A percentile compares a stretch with the other conserved stretches of the same genome.
These are phyloP conservation scores for Microcebus tavaratra DNA, from an alignment of 2,113 vertebrate species.

Conservation along the genomic window DNA sequence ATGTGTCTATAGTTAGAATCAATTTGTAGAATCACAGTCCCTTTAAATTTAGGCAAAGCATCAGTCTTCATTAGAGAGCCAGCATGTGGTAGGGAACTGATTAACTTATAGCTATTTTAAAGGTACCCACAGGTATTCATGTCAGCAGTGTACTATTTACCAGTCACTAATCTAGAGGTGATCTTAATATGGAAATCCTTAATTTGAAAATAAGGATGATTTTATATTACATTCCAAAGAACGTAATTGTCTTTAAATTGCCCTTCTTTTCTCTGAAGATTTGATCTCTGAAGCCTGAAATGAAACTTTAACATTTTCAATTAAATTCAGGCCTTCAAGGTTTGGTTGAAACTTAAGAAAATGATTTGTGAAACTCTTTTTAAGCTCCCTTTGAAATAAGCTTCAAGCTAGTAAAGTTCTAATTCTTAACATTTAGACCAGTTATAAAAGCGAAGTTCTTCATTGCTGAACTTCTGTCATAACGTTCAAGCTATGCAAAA, in stretches of 20 bases:
- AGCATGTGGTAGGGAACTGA: slow-evolving; percentile 50
- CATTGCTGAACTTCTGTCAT: neutral
- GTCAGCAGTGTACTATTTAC: slow-evolving; percentile 49
- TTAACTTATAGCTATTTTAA: slow-evolving; percentile 46
- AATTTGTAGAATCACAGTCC: slow-evolving; percentile 3
- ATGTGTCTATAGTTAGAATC: neutral
- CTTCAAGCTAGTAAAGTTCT: slow-evolving; percentile 59
- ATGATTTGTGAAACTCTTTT: slow-evolving; percentile 69
- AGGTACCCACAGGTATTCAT: slow-evolving; percentile 54
- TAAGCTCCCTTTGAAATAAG: slow-evolving; percentile 47
- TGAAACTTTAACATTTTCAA: slow-evolving; percentile 73
- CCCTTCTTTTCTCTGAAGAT: slow-evolving; percentile 39
- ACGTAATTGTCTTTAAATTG: slow-evolving; percentile 52
- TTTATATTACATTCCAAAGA: slow-evolving; percentile 44
- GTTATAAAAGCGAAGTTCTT: neutral
- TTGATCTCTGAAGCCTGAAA: slow-evolving; percentile 73
- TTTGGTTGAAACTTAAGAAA: slow-evolving; percentile 73
- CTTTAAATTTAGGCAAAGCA: slow-evolving; percentile 36
- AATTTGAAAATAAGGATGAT: slow-evolving; percentile 59
- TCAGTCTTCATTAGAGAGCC: slow-evolving; percentile 60
- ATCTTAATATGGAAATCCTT: slow-evolving; percentile 70
- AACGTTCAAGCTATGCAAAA: neutral
- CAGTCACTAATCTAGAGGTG: slow-evolving; percentile 43
- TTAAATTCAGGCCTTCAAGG: slow-evolving; percentile 75
- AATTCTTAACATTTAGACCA: slow-evolving; percentile 36